Base-by-base conservation (phyloP, 1,140 invertebrate species). In the Drosophila erecta region DNA sequence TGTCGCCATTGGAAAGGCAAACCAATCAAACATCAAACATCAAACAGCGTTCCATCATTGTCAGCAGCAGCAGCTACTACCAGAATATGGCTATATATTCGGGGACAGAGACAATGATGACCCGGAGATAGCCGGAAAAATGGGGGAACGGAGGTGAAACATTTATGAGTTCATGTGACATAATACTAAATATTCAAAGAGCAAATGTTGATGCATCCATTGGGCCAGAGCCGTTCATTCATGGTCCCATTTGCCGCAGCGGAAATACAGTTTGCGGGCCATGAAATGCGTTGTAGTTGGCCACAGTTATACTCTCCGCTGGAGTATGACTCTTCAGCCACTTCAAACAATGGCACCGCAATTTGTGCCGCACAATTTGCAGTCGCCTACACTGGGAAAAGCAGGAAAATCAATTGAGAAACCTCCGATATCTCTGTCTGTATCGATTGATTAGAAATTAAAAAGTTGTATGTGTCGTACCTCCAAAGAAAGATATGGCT, bases 31-130 rank as follows among this genome's bases (percentile, higher is more conserved):
- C 22, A 87, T 89, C 70, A 83, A 72, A 81, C 22, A 62, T 64
- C 67, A 76, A 79, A 65, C 55, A 76, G 53, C 59, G 66, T 83
- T 89, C 84, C 81, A 89, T 87, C 83, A 87, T 83, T 87, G 84
- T 87, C 84, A 72, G 62, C 53, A 65, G 58, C 60, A 74, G 55
- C 75, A 67, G 64, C 33, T 20, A 51, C 30, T 51, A 20, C 49
- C n/a, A 51, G 15, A 51, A 47, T 35, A 37, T 17, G 51, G 37
- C 65, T 43, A 51, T 67, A 62, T 62, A 22, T 40, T 30, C 46
- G 46, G 22, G 20, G 37, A 12, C 46, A 30, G 44, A 24, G 27
- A 49, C 37, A 47, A 47, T 49, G 57, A 47, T 41, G 41, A 24
- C 27, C 47, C 69, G 12, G 20, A 67, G 46, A 53, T 53, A 27